A percentile compares a stretch with the other conserved stretches of the same genome.
These are phyloP conservation scores for Stomatorhinus ivindoensis DNA, from an alignment of 2,113 vertebrate species.

Conservation along the genomic window DNA sequence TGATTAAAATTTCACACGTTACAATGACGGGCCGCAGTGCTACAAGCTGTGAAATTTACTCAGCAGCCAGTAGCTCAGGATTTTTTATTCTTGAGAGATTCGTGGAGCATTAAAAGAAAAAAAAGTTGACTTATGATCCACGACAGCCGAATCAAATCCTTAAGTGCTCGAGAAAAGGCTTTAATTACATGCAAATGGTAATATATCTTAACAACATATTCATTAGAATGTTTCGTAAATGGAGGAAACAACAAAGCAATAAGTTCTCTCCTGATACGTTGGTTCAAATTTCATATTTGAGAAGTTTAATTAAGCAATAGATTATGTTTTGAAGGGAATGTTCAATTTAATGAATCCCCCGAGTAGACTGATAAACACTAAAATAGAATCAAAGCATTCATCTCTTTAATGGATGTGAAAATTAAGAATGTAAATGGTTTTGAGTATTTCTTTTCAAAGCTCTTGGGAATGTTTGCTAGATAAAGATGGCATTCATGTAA, in stretches of 20 bases:
- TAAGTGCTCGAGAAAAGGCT: constrained; percentile 69
- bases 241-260: constrained; percentile 68
- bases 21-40: constrained; percentile 87
- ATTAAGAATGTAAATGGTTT: constrained; percentile 85
- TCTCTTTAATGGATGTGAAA: constrained; percentile 94
- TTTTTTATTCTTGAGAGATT: constrained; percentile 73
- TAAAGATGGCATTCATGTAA: constrained; percentile 61
- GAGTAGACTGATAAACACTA: constrained; percentile 87
- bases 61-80: constrained; percentile 66
- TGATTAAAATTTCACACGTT: constrained; percentile 98
- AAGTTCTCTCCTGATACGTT: constrained; percentile 80
- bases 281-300: constrained; percentile 93
- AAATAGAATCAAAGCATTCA: constrained; percentile 95
- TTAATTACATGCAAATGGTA: constrained; percentile 72
- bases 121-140: constrained; percentile 62
- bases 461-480: constrained; percentile 65
- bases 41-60: constrained; percentile 87
- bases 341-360: constrained; percentile 92
- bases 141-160: constrained; percentile 72
- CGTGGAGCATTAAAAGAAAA: constrained; percentile 53
- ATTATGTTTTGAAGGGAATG: constrained; percentile 95
- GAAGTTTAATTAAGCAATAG: constrained; percentile 99
- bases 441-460: constrained; percentile 62
- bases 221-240: constrained; percentile 77
- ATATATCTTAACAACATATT: constrained; percentile 68